Conservation (phyloP, 2,888 invertebrate genomes). For the Oligia strigilis region DNA sequence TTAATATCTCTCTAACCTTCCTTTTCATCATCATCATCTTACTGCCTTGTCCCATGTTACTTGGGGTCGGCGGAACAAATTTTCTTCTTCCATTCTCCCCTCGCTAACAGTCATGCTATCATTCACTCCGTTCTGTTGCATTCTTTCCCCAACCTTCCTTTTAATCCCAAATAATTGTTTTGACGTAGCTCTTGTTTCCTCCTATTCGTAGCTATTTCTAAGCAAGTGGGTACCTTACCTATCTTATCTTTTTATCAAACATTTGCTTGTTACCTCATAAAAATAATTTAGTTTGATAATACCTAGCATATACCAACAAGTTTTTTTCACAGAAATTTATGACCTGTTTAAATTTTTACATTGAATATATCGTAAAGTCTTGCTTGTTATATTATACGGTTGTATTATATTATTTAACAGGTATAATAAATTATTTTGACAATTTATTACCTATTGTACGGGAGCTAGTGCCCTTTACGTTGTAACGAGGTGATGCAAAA, state of each 20-base stretch:
- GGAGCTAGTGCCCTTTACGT: slow-evolving; percentile 49
- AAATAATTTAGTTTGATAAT: slow-evolving; percentile 17
- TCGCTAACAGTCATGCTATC: neutral
- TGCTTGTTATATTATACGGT: slow-evolving; percentile 48
- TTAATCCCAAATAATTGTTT: neutral
- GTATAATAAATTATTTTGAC: slow-evolving; percentile 56
- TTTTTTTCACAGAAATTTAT: slow-evolving; percentile 28
- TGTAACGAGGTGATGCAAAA: slow-evolving; percentile 45
- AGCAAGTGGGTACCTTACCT: too few species aligned
- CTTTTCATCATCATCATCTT: neutral
- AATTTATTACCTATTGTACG: slow-evolving; percentile 61
- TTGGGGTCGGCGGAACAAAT: neutral
- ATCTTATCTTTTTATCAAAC: neutral
- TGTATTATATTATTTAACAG: slow-evolving; percentile 41
- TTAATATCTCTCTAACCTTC: neutral
- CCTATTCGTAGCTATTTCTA: too few species aligned
- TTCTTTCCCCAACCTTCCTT: neutral
- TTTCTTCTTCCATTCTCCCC: neutral
- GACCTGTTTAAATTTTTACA: slow-evolving; percentile 37
- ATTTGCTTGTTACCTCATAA: neutral
- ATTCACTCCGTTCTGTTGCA: neutral
- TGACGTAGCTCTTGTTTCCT: neutral
- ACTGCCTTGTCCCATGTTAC: neutral
- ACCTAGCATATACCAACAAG: slow-evolving; percentile 1
- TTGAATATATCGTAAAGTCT: slow-evolving; percentile 54